phyloP scores from a whole-genome alignment of 2,888 invertebrate species.

The Mythimna lalbum region DNA sequence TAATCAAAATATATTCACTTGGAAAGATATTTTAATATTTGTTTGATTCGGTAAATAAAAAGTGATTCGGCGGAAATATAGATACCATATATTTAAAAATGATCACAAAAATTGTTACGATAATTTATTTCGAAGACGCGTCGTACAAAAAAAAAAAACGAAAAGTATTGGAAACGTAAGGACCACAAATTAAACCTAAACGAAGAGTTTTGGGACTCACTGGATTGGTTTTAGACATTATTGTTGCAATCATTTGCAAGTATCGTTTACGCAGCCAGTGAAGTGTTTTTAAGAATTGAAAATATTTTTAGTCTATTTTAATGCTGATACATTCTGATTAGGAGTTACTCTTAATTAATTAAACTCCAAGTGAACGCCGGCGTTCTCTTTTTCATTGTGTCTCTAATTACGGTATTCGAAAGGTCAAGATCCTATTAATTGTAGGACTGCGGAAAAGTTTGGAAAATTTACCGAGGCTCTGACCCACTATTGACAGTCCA shows the following conservation, averaged over 20 bases:
- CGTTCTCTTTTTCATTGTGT: background rate
- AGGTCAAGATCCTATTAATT: background rate
- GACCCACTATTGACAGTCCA: no score
- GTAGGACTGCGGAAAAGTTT: no score
- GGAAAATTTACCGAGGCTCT: no score
- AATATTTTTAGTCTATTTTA: background rate
- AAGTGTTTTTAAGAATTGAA: background rate
- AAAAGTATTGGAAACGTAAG: constrained; percentile 12
- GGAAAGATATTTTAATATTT: background rate
- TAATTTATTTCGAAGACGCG: background rate
- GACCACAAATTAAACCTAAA: background rate
- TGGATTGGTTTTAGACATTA: no score
- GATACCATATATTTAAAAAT: constrained; percentile 12
- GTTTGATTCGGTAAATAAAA: background rate
- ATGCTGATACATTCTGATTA: background rate
- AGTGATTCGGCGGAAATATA: constrained; percentile 31
- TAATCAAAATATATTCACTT: background rate
- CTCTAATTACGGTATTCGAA: no score
- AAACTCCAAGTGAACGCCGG: no score
- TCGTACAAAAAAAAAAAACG: constrained; percentile 14
- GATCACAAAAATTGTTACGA: background rate
- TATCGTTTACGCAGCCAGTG: background rate
- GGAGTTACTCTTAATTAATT: background rate
- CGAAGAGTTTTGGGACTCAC: no score
- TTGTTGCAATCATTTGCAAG: no score